phyloP scores from a whole-genome alignment of 1,140 invertebrate species.

The Pseudomyrmex gracilis region DNA sequence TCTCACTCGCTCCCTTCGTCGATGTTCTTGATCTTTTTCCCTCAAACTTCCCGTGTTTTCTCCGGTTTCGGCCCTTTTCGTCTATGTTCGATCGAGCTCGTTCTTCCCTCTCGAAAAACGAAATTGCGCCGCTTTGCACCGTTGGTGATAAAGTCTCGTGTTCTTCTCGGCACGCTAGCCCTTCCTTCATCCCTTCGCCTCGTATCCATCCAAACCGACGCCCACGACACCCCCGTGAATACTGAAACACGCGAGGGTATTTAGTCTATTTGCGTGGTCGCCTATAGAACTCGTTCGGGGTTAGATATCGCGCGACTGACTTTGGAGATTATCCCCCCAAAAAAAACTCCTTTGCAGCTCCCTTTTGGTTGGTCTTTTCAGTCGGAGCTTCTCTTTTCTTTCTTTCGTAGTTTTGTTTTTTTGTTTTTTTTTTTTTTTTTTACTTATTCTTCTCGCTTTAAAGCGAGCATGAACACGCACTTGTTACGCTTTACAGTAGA shows the following conservation, averaged over 20 bases:
- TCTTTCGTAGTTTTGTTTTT: background rate
- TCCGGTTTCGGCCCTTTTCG: background rate
- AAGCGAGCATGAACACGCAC: constrained; percentile 1
- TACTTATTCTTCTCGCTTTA: background rate
- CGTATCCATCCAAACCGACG: constrained; percentile 1
- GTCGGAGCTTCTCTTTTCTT: constrained; percentile 15
- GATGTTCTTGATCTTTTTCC: constrained; percentile 41
- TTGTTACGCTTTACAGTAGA: constrained; percentile 10
- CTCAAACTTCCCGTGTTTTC: background rate
- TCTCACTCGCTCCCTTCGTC: constrained; percentile 57
- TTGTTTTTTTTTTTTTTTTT: background rate
- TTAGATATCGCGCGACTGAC: constrained; percentile 61
- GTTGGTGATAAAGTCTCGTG: constrained; percentile 69
- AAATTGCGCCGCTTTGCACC: constrained; percentile 76
- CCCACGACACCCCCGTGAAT: constrained; percentile 45
- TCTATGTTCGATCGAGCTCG: constrained; percentile 27
- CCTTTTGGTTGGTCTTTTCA: background rate
- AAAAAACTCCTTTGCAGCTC: background rate
- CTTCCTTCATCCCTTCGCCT: constrained; percentile 6
- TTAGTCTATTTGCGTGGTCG: constrained; percentile 57
- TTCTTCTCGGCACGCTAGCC: constrained; percentile 39
- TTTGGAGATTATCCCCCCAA: constrained; percentile 47
- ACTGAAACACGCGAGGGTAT: constrained; percentile 40
- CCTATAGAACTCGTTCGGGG: constrained; percentile 16
- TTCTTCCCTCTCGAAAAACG: constrained; percentile 52